Evolutionary conservation across 2,888 invertebrate genomes (phyloP), one percentile per base, ranked within the genome.

Genomic region (Drosophila ezoana): DNA sequence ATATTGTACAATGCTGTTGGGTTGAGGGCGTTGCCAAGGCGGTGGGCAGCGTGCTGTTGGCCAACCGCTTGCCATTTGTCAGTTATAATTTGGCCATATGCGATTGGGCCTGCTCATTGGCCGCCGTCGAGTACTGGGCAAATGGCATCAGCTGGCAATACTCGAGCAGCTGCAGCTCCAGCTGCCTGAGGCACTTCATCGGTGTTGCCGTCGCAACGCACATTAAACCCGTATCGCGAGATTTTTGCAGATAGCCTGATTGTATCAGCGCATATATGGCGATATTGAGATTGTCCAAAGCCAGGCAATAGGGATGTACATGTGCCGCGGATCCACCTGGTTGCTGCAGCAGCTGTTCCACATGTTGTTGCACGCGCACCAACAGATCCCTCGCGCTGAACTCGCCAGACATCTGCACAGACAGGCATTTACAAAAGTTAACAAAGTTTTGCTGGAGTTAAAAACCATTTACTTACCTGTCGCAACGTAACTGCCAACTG

Each of bases 271-370:
- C 94, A 45, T 92, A 92, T 49, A 95, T 87, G 72, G 95, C 95
- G 91, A 94, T 94, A 37, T 91, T 92, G 49, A 93, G 92, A 57
- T 94, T 93, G 74, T 97, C 96, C 74, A 97, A 93, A 41, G 95
- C 95, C 63, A 97, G 93, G 76, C 95, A 94, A 92, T 96, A 96
- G 0, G 96, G 96, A 92, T 96, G 96, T 11, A 93, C 93, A 56
- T 90, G 87, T 1, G 64, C 33, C 2, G 85, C 80, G 4, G 66
- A 33, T 1, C 61, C 73, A 4, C 86, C 82, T 4, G 72, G 64
- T 40, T 78, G 79, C 48, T 87, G 83, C n/a, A 95, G 88, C 38
- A 93, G 83, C 18, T 89, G 86, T 90, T 96, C 96, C 28, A 94
- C 93, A 16, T 93, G 91, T 85, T 93, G 93, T 88, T 96, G 96